phyloP scores from a whole-genome alignment of 2,797 vertebrate species.

The Mormyrus hasselquistii region DNA sequence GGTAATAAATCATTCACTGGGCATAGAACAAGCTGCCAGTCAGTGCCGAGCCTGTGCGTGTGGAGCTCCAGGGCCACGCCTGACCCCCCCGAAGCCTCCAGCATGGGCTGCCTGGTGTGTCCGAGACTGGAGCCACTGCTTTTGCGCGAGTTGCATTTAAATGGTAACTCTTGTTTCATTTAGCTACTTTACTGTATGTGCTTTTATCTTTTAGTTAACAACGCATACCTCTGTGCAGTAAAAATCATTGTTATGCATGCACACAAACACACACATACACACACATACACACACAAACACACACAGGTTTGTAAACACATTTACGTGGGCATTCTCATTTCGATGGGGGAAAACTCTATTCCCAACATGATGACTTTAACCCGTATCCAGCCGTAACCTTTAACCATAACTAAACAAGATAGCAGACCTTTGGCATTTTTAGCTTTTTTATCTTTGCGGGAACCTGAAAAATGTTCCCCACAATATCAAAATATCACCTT shows the following conservation, averaged over 20 bases:
- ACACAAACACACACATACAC: neutral
- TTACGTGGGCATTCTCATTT: neutral
- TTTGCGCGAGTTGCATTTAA: neutral
- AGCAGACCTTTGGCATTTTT: neutral
- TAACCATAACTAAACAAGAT: neutral
- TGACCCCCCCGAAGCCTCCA: slow-evolving; percentile 20
- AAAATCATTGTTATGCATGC: neutral
- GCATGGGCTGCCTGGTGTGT: neutral
- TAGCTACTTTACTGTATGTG: slow-evolving; percentile 34
- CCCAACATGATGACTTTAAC: neutral
- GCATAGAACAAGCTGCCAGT: slow-evolving; percentile 53
- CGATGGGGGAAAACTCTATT: neutral
- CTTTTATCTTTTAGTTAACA: slow-evolving; percentile 28
- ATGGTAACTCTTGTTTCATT: slow-evolving; percentile 35
- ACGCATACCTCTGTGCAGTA: slow-evolving; percentile 39
- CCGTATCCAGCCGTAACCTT: neutral
- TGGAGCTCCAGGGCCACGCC: slow-evolving; percentile 15
- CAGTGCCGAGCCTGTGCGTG: slow-evolving; percentile 10
- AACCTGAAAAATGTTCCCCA: neutral
- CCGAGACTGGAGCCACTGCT: neutral
- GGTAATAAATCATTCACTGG: slow-evolving; percentile 57
- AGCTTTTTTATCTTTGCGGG: neutral
- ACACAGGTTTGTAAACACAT: neutral
- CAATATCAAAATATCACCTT: neutral
- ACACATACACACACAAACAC: neutral